Evolutionary conservation across 2,113 vertebrate genomes (phyloP), one percentile per base, ranked within the genome.

Genomic region (Mugil cephalus): DNA sequence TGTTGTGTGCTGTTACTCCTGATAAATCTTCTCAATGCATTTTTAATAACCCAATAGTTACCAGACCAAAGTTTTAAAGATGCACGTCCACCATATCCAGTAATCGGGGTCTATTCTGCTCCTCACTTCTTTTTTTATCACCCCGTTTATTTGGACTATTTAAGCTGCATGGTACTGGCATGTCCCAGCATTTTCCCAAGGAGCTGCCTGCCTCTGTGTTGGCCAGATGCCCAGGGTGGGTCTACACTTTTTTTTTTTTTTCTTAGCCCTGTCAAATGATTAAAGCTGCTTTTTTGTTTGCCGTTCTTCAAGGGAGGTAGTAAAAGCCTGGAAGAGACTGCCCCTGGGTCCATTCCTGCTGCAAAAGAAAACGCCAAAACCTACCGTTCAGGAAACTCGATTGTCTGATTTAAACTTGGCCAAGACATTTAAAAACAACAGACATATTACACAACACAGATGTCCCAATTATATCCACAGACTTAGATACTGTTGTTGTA

Each of bases 191-290:
- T 83, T 71, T 79, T 69, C 53, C 56, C 11, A 56, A 67, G 52
- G 55, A 83, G 60, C 61, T 78, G 51, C 55, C 56, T 59, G 73
- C 63, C 53, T 71, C 58, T 69, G 65, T 43, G 34, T 84, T 92
- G 87, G 84, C 66, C 8, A 0, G 46, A 55, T 59, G 86, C 88
- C 89, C 82, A 81, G 87, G 83, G 80, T 86, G 86, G 83, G 69
- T 82, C 85, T 78, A 66, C 40, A 76, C 76, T 82, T 30, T 30
- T 30, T 5, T 30, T 30, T 30, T 5, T 30, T 30, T 30, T n/a
- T n/a, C n/a, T 75, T 47, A 61, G 79, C 59, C 72, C 40, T 71
- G 58, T 63, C 65, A 72, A 74, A 74, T 82, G 69, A 79, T 82
- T 83, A 75, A 78, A 81, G 73, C 75, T 21, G 60, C 19, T 69